Percentiles rank a stretch among this genome's conserved stretches.
phyloP scores from a whole-genome alignment of 2,888 invertebrate genomes.

The Disparrhopalites patrizii region DNA sequence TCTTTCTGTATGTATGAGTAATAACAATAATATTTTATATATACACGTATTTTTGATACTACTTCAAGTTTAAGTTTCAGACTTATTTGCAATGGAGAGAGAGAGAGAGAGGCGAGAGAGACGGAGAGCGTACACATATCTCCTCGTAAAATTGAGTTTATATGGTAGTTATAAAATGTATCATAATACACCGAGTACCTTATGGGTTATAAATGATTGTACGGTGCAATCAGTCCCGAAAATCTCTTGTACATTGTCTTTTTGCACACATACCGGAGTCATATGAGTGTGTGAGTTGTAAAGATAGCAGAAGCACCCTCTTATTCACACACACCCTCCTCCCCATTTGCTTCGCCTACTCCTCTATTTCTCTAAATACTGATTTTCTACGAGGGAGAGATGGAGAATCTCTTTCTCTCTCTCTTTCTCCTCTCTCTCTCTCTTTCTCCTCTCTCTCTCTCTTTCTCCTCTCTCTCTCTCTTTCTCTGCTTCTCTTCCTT shows the following conservation, averaged over 20 bases:
- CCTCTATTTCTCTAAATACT: no score
- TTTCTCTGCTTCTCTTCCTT: no score
- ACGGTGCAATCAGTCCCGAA: neutral
- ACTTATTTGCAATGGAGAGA: neutral
- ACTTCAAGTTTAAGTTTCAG: neutral
- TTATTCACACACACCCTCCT: no score
- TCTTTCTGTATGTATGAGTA: neutral
- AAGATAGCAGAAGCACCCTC: no score
- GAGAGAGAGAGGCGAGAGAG: neutral
- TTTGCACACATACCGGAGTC: neutral
- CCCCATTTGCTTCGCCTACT: no score
- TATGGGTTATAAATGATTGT: slow-evolving; percentile 1
- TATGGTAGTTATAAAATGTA: neutral
- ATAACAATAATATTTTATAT: neutral
- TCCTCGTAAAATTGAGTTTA: neutral
- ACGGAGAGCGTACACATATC: neutral
- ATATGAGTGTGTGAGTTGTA: no score
- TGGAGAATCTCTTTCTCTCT: no score
- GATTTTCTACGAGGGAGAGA: no score
- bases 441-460: no score
- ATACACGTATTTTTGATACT: neutral
- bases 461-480: no score
- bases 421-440: no score
- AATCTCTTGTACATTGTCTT: slow-evolving; percentile 11
- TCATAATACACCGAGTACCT: neutral